Conservation (phyloP, 1,140 invertebrate species). For the Nephotettix cincticeps region DNA sequence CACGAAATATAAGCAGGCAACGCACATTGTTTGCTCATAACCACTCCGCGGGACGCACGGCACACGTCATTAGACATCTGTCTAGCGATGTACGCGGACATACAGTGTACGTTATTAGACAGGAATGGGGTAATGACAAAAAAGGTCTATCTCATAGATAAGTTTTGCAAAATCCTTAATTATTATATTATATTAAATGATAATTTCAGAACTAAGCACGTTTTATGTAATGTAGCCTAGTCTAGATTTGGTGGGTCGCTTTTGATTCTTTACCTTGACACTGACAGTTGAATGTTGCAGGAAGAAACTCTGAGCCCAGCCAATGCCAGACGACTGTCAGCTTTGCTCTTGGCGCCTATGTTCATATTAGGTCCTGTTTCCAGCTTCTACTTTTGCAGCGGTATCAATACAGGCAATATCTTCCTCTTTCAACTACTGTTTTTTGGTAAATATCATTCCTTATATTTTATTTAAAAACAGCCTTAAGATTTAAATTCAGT, state of each 20-base stretch:
- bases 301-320: conserved; percentile 45
- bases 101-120: too few relatives aligned
- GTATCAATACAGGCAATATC: conserved; percentile 65
- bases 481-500: too few relatives aligned
- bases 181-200: background rate
- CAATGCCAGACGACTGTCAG: conserved; percentile 60
- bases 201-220: background rate
- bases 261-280: background rate
- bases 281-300: conserved; percentile 41
- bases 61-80: too few relatives aligned
- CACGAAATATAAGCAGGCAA: too few relatives aligned
- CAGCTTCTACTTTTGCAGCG: conserved; percentile 85
- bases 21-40: too few relatives aligned
- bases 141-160: background rate
- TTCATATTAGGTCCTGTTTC: conserved; percentile 76
- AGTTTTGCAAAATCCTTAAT: background rate
- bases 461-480: too few relatives aligned
- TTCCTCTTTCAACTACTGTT: conserved; percentile 53
- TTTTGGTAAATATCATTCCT: too few relatives aligned
- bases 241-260: conserved; percentile 16
- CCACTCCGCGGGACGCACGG: too few relatives aligned
- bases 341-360: conserved; percentile 65
- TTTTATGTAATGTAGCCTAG: background rate
- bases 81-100: too few relatives aligned
- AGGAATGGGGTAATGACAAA: too few relatives aligned